Evolutionary conservation across 1,140 invertebrate species (phyloP).

Genomic region (Cyclargus thomasi): DNA sequence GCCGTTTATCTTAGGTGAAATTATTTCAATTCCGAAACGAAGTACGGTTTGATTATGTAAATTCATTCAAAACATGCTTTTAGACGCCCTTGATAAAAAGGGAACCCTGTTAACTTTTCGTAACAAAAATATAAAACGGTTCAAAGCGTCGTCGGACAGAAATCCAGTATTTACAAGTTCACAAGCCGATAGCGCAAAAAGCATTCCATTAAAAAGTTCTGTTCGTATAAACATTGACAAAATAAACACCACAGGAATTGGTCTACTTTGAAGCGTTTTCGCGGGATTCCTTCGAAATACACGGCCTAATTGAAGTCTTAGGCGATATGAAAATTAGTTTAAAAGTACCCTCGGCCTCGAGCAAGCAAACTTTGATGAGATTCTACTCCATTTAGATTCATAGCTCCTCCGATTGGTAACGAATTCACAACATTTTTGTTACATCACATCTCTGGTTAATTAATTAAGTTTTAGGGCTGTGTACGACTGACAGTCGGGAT

Average conservation of each 20-base stretch:
- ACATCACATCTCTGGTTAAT: neutral
- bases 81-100: neutral
- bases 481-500: neutral
- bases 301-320: slow-evolving; percentile 34
- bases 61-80: neutral
- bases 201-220: slow-evolving; percentile 24
- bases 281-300: slow-evolving; percentile 20
- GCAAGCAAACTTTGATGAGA: slow-evolving; percentile 54
- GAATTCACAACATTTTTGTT: slow-evolving; percentile 18
- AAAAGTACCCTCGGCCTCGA: slow-evolving; percentile 40
- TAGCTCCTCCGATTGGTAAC: slow-evolving; percentile 47
- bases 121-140: slow-evolving; percentile 3
- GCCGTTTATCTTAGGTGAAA: too few species aligned
- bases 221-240: slow-evolving; percentile 29
- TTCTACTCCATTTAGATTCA: slow-evolving; percentile 58
- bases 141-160: neutral
- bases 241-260: slow-evolving; percentile 29
- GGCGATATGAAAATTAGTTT: slow-evolving; percentile 59
- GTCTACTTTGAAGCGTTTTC: slow-evolving; percentile 24
- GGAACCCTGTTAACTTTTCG: neutral
- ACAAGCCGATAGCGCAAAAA: slow-evolving; percentile 13
- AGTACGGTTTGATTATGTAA: slow-evolving; percentile 1
- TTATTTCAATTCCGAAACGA: neutral
- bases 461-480: neutral
- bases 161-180: neutral